phyloP scores from a whole-genome alignment of 2,113 vertebrate species.

The Oncorhynchus masou region DNA sequence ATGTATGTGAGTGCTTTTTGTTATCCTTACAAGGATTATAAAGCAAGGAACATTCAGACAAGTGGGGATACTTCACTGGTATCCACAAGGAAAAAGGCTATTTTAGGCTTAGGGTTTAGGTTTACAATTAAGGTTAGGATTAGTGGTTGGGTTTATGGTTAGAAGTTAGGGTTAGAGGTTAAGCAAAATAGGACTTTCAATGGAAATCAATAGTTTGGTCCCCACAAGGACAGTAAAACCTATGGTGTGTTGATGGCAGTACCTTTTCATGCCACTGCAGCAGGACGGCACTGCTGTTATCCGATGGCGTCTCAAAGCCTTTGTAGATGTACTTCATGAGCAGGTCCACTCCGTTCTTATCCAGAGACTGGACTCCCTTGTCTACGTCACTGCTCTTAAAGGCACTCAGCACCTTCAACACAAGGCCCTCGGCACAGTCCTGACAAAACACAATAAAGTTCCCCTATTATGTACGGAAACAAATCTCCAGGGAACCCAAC shows the following conservation, averaged over 20 bases:
- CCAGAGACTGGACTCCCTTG: slow-evolving; percentile 92
- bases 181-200: no score
- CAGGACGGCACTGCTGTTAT: slow-evolving; percentile 94
- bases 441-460: slow-evolving; percentile 45
- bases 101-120: no score
- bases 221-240: no score
- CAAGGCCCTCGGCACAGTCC: slow-evolving; percentile 93
- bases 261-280: slow-evolving; percentile 99
- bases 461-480: neutral
- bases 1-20: neutral
- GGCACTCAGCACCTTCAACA: slow-evolving; percentile 93
- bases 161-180: no score
- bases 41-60: no score
- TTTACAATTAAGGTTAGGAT: no score
- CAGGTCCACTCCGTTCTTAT: slow-evolving; percentile 91
- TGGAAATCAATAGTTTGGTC: no score
- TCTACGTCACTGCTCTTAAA: slow-evolving; percentile 97
- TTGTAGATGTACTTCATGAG: slow-evolving; percentile 99
- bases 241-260: neutral
- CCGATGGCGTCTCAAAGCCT: slow-evolving; percentile 94
- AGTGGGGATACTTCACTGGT: no score
- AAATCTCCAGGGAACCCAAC: neutral
- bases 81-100: no score
- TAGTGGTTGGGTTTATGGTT: no score
- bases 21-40: neutral